These are phyloP conservation scores for Pseudochirops corinnae DNA, from an alignment of 2,797 vertebrate species.

Conservation along the genomic window DNA sequence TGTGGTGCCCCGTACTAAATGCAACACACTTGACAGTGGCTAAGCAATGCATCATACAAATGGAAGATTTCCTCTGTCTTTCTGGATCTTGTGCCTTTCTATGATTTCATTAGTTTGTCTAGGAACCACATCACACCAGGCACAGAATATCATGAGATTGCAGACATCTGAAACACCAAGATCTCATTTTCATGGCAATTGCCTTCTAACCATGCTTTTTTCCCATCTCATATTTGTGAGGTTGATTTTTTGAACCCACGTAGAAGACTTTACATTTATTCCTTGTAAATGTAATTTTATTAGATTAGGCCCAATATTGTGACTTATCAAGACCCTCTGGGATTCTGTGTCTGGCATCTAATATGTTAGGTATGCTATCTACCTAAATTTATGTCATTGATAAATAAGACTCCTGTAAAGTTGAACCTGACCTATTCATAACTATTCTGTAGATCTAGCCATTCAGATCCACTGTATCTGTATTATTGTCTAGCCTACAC, in stretches of 20 bases:
- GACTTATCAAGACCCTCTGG: background rate
- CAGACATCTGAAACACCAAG: background rate
- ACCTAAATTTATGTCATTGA: background rate
- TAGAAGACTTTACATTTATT: background rate
- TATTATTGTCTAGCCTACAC: background rate
- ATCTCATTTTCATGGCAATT: background rate
- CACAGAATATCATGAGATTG: background rate
- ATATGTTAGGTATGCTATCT: background rate
- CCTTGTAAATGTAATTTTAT: background rate
- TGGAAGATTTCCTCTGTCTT: background rate
- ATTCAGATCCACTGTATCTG: background rate
- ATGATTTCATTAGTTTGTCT: background rate
- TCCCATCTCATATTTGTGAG: background rate
- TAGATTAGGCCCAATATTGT: background rate
- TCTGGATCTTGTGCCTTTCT: background rate
- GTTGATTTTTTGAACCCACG: background rate
- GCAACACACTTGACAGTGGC: background rate
- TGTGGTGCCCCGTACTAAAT: background rate
- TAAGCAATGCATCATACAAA: background rate
- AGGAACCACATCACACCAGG: background rate
- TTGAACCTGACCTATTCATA: background rate
- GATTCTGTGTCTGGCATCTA: background rate
- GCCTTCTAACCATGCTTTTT: background rate
- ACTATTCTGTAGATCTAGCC: background rate
- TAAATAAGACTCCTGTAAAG: background rate